Conservation (phyloP, 2,113 vertebrate genomes). For the Proterorhinus semilunaris region DNA sequence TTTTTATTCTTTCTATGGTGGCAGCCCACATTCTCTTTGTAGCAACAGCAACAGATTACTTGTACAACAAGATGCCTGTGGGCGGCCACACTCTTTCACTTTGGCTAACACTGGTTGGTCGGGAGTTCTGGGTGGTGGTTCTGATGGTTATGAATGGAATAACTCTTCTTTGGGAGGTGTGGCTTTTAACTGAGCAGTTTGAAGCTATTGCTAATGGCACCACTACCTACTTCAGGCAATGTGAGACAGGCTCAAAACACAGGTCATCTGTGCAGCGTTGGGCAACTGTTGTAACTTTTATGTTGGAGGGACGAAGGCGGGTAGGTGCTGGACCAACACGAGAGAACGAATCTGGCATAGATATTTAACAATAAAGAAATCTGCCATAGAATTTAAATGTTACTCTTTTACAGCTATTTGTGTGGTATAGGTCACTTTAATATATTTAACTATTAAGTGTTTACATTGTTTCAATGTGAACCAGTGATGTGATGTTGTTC, state of each 20-base stretch:
- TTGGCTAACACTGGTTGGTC: conserved; percentile 53
- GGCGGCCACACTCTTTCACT: conserved; percentile 13
- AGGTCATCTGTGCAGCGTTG: conserved; percentile 57
- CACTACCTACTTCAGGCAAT: conserved; percentile 73
- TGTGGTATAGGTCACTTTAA: conserved; percentile 6
- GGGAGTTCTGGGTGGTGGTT: conserved; percentile 75
- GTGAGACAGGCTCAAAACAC: conserved; percentile 20
- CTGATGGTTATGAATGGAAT: conserved; percentile 69
- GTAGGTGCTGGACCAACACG: conserved; percentile 26
- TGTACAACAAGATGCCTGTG: conserved; percentile 40
- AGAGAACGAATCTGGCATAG: conserved; percentile 47
- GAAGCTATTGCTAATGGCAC: conserved; percentile 67
- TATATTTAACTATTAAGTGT: conserved; percentile 7
- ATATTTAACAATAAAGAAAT: conserved; percentile 60
- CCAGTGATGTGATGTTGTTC: conserved; percentile 22
- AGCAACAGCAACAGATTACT: conserved; percentile 53
- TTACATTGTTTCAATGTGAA: conserved; percentile 17
- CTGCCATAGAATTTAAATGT: conserved; percentile 62
- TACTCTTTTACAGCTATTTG: background rate
- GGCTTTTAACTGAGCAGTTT: conserved; percentile 76
- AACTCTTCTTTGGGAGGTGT: conserved; percentile 74
- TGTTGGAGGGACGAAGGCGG: conserved; percentile 66
- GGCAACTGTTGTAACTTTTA: conserved; percentile 57
- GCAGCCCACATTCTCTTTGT: conserved; percentile 61
- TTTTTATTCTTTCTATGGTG: conserved; percentile 73